Conservation (phyloP, 2,888 invertebrate species). For the Athetis lepigone region DNA sequence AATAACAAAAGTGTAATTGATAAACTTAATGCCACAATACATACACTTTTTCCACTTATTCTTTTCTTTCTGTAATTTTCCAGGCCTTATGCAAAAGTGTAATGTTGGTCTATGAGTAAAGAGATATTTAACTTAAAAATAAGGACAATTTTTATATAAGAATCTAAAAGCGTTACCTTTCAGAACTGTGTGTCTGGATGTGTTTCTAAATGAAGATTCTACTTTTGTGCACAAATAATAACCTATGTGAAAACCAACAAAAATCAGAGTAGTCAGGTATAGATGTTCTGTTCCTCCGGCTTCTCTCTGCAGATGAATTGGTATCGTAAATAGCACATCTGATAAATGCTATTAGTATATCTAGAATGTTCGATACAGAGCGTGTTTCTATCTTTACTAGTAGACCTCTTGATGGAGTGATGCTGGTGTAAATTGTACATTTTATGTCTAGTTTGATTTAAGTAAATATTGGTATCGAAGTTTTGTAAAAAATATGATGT, state of each 20-base stretch:
- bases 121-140: no score
- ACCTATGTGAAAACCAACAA: conserved; percentile 2
- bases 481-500: no score
- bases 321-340: conserved; percentile 39
- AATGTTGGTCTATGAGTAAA: no score
- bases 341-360: conserved; percentile 38
- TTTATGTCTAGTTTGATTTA: background rate
- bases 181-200: background rate
- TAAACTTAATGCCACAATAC: background rate
- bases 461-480: no score
- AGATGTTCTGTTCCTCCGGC: conserved; percentile 28
- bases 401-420: background rate
- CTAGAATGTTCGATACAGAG: background rate
- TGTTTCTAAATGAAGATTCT: background rate
- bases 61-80: no score
- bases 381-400: background rate
- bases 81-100: no score
- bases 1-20: background rate
- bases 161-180: no score
- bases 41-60: no score
- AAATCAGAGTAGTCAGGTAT: background rate
- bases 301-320: conserved; percentile 23
- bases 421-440: background rate
- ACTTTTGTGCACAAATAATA: background rate
- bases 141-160: no score